Evolutionary conservation across 2,888 invertebrate genomes (phyloP).

Genomic region (Notocelia uddmanniana): DNA sequence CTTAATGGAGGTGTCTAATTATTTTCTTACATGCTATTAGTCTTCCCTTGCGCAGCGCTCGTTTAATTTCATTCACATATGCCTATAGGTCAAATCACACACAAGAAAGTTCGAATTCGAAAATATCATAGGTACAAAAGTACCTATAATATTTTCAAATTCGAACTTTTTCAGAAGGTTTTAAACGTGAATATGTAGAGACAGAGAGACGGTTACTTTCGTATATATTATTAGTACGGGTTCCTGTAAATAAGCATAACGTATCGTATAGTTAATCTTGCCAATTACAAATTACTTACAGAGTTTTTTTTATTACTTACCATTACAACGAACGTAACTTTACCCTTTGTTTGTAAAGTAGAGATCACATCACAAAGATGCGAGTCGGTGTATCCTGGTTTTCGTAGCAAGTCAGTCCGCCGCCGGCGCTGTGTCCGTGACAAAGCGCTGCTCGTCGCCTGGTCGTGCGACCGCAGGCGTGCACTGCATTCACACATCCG

Average conservation of each 20-base stretch:
- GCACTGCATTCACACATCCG: slow-evolving; percentile 57
- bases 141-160: too few species aligned
- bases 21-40: too few species aligned
- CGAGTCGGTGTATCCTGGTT: slow-evolving; percentile 7
- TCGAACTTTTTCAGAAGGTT: too few species aligned
- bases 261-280: background rate
- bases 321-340: too few species aligned
- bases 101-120: background rate
- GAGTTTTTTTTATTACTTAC: too few species aligned
- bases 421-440: slow-evolving; percentile 42
- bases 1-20: too few species aligned
- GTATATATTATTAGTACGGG: background rate
- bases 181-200: too few species aligned
- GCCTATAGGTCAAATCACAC: background rate
- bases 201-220: background rate
- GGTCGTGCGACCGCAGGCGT: slow-evolving; percentile 49
- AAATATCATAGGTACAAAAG: too few species aligned
- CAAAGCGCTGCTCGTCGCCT: slow-evolving; percentile 48
- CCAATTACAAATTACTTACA: background rate
- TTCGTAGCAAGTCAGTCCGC: slow-evolving; percentile 6
- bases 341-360: background rate
- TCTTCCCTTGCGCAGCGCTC: too few species aligned
- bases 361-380: background rate
- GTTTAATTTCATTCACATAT: background rate
- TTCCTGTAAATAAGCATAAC: background rate